Evolutionary conservation across 2,113 vertebrate species (phyloP).

Genomic region (Calyptommatus sinebrachiatus): DNA sequence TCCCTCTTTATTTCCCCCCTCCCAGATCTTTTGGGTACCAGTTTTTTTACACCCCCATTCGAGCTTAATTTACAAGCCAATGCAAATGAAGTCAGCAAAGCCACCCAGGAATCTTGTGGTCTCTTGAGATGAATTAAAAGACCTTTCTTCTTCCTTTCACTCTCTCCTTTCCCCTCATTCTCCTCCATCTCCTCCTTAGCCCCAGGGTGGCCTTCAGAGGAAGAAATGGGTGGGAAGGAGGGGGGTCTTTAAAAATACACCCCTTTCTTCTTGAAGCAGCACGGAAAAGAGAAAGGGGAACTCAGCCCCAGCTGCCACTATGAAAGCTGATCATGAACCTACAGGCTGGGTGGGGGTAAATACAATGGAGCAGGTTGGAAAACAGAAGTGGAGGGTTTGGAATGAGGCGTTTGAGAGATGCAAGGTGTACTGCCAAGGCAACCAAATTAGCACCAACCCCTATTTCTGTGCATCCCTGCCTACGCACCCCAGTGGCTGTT

Average conservation of each 20-base stretch:
- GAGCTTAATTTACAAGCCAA: constrained; percentile 65
- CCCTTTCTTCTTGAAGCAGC: constrained; percentile 16
- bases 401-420: constrained; percentile 12
- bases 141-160: constrained; percentile 29
- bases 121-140: constrained; percentile 38
- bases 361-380: background rate
- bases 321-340: constrained; percentile 31
- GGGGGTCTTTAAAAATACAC: too few relatives aligned
- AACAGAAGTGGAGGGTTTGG: constrained; percentile 30
- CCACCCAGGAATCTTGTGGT: constrained; percentile 50
- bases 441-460: constrained; percentile 30
- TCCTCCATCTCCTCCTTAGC: too few relatives aligned
- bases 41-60: constrained; percentile 49
- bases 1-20: background rate
- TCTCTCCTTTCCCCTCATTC: background rate
- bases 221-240: constrained; percentile 20
- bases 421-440: constrained; percentile 40
- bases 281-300: constrained; percentile 10
- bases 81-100: constrained; percentile 65
- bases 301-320: constrained; percentile 43
- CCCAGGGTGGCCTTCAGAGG: constrained; percentile 46
- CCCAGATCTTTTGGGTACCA: constrained; percentile 40
- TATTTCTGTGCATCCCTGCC: background rate
- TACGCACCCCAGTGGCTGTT: background rate
- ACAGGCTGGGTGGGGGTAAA: constrained; percentile 28